Conservation (phyloP, 2,797 vertebrate genomes). For the Erpetoichthys calabaricus region DNA sequence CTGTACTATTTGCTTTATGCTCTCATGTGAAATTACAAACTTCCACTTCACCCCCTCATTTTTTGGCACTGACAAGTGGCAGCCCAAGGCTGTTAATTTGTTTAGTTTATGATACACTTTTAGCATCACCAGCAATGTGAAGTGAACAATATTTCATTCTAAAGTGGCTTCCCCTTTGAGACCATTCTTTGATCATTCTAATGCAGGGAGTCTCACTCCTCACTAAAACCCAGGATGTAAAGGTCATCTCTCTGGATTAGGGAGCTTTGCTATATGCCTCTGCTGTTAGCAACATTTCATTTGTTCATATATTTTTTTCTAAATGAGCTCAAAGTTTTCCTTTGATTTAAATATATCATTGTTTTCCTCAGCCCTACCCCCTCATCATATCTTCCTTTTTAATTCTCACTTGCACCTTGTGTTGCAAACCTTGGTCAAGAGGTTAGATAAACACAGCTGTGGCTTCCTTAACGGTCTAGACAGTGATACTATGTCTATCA, state of each 20-base stretch:
- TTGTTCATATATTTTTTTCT: background rate
- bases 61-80: slow-evolving; percentile 25
- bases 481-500: slow-evolving; percentile 13
- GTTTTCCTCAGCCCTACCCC: no score
- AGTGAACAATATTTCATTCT: slow-evolving; percentile 32
- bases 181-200: slow-evolving; percentile 37
- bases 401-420: background rate
- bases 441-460: slow-evolving; percentile 66
- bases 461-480: slow-evolving; percentile 34
- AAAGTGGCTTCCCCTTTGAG: slow-evolving; percentile 21
- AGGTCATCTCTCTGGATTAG: slow-evolving; percentile 32
- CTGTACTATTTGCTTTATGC: no score
- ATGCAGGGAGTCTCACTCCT: slow-evolving; percentile 16
- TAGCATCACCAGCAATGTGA: slow-evolving; percentile 24
- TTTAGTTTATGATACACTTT: slow-evolving; percentile 22
- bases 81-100: slow-evolving; percentile 25
- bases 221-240: slow-evolving; percentile 18
- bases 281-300: slow-evolving; percentile 1
- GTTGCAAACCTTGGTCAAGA: slow-evolving; percentile 27
- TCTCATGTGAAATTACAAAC: no score
- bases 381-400: no score
- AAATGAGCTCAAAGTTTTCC: background rate
- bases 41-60: background rate
- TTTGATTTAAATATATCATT: no score
- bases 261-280: slow-evolving; percentile 15